phyloP scores from a whole-genome alignment of 1,140 invertebrate genomes.

The Phthorimaea operculella region DNA sequence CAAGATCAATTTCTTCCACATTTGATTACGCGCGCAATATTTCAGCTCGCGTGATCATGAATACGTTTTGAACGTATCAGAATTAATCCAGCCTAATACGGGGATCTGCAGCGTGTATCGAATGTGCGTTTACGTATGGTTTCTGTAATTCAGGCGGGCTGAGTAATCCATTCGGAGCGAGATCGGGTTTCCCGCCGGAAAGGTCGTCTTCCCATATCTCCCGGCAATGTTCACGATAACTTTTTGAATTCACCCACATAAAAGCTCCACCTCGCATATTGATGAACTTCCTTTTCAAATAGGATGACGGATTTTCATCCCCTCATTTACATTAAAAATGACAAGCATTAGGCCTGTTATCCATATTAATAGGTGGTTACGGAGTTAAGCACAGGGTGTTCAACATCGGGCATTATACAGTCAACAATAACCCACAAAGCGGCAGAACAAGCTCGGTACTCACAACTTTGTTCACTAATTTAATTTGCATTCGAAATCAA shows the following conservation, averaged over 20 bases:
- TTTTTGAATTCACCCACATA: no score
- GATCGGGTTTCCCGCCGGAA: constrained; percentile 49
- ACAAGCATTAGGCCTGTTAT: constrained; percentile 2
- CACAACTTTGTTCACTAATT: constrained; percentile 63
- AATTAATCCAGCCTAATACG: constrained; percentile 59
- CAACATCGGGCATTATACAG: constrained; percentile 36
- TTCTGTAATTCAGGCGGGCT: constrained; percentile 62
- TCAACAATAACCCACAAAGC: constrained; percentile 43
- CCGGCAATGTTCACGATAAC: not conserved
- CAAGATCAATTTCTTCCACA: not conserved
- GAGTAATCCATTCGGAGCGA: constrained; percentile 51
- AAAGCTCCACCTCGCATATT: not conserved
- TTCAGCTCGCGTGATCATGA: constrained; percentile 25
- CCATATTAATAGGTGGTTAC: constrained; percentile 5
- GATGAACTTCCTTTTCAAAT: not conserved
- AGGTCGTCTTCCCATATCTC: constrained; percentile 26
- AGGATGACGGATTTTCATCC: constrained; percentile 9
- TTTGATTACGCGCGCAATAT: constrained; percentile 14
- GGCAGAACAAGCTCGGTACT: constrained; percentile 39
- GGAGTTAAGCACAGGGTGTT: constrained; percentile 17
- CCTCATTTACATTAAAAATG: constrained; percentile 11
- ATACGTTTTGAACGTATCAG: constrained; percentile 37
- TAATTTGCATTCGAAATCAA: constrained; percentile 65
- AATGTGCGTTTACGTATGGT: constrained; percentile 55
- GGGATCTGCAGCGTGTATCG: constrained; percentile 53